Evolutionary conservation across 2,888 invertebrate genomes (phyloP), one percentile per base, ranked within the genome.

Genomic region (Pharmacophagus antenor): DNA sequence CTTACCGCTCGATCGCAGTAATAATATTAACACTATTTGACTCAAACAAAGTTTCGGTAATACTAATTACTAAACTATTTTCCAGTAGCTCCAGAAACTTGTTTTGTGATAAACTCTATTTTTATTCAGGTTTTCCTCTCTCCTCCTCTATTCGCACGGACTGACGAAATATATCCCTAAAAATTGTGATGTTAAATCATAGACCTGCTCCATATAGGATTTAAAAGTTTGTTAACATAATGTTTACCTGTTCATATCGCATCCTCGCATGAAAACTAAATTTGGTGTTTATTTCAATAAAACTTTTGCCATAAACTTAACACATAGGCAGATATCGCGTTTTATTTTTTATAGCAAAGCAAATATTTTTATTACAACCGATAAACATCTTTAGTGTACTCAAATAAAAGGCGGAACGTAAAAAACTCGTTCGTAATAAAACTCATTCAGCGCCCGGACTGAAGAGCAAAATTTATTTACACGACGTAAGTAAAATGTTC

Each of bases 371-470:
- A 25, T 52, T 22, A 25, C 22, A 18, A 6, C 47, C 58, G 37
- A 58, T 53, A 53, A 58, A 58, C 46, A 52, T 53, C 47, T 58
- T 58, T 52, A 52, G 47, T 58, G 47, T 48, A 47, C 52, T 52
- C 50, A 52, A 58, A 58, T 58, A 58, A 58, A 58, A 58, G 52
- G 23, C 52, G 41, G 47, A 52, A 47, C 52, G 47, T 58, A 58
- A 58, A n/a, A 56, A 58, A 52, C 37, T 53, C 52, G n/a, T 37
- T 23, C 52, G 52, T 53, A 58, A 58, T 58, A 58, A 58, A 58
- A 52, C 52, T 58, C 47, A 31, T 58, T 52, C 31, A 58, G 47
- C 51, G 41, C 44, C 46, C 46, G 42, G 51, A 47, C 31, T 48
- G 47, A 53, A 58, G 41, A 41, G 41, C 22, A 46, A 37, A n/a